phyloP scores from a whole-genome alignment of 1,140 invertebrate genomes.

The Heliconius eleuchia region DNA sequence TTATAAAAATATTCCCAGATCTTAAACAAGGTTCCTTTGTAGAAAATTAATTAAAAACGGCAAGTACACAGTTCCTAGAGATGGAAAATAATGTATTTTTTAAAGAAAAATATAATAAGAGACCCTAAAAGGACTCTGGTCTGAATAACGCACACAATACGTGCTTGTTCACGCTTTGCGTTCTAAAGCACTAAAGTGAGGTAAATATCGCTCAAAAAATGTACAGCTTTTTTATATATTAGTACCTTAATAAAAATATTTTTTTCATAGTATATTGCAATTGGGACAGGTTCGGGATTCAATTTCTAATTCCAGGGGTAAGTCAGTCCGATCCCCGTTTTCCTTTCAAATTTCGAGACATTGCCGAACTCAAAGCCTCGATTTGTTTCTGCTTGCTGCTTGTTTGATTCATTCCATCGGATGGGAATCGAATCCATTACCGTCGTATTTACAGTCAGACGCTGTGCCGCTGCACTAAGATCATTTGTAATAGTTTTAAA shows the following conservation, averaged over 20 bases:
- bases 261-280: neutral
- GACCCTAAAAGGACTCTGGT: constrained; percentile 23
- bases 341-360: too few species aligned
- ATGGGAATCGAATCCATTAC: too few species aligned
- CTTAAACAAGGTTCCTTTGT: neutral
- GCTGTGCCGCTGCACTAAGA: too few species aligned
- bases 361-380: too few species aligned
- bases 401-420: too few species aligned
- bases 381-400: too few species aligned
- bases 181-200: constrained; percentile 13
- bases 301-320: too few species aligned
- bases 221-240: neutral
- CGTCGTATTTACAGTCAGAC: too few species aligned
- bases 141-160: constrained; percentile 25
- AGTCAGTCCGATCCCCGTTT: too few species aligned
- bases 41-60: neutral
- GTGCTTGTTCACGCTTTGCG: constrained; percentile 21
- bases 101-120: neutral
- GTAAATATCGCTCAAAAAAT: neutral
- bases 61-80: neutral
- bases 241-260: neutral
- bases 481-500: too few species aligned
- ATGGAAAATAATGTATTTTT: neutral
- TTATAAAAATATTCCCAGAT: neutral
- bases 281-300: neutral